These are phyloP conservation scores for Holotrichia oblita DNA, from an alignment of 1,140 invertebrate species.

Conservation along the genomic window DNA sequence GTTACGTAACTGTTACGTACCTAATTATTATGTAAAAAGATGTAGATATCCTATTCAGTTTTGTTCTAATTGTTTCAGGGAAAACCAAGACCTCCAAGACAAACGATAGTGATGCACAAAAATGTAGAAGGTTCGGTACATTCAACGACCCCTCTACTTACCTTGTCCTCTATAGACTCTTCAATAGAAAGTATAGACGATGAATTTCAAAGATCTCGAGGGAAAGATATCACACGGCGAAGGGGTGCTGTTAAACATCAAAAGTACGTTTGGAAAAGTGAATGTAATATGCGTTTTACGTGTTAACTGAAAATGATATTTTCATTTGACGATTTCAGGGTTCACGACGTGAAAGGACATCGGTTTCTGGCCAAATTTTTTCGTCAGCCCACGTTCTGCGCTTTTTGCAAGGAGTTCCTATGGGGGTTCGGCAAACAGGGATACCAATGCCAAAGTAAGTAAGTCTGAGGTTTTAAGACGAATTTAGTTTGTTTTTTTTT, in stretches of 20 bases:
- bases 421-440: constrained; percentile 99
- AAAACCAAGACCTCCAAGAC: constrained; percentile 40
- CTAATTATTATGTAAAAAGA: not conserved
- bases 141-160: constrained; percentile 52
- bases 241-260: constrained; percentile 95
- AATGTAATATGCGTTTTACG: constrained; percentile 7
- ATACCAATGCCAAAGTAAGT: constrained; percentile 94
- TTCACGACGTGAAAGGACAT: constrained; percentile 94
- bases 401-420: constrained; percentile 97
- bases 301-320: constrained; percentile 9
- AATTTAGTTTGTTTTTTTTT: not conserved
- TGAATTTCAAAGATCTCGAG: constrained; percentile 62
- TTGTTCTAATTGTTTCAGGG: constrained; percentile 39
- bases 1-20: too few relatives aligned
- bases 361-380: constrained; percentile 99
- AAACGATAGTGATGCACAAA: constrained; percentile 37
- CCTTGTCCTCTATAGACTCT: constrained; percentile 48
- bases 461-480: not conserved
- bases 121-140: constrained; percentile 43
- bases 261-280: constrained; percentile 61
- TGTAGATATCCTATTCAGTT: not conserved
- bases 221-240: constrained; percentile 77
- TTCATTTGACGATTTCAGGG: constrained; percentile 68
- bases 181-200: constrained; percentile 46
- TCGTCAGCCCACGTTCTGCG: constrained; percentile 98